Evolutionary conservation across 2,888 invertebrate species (phyloP).

Genomic region (Blastobasis lacticolella): DNA sequence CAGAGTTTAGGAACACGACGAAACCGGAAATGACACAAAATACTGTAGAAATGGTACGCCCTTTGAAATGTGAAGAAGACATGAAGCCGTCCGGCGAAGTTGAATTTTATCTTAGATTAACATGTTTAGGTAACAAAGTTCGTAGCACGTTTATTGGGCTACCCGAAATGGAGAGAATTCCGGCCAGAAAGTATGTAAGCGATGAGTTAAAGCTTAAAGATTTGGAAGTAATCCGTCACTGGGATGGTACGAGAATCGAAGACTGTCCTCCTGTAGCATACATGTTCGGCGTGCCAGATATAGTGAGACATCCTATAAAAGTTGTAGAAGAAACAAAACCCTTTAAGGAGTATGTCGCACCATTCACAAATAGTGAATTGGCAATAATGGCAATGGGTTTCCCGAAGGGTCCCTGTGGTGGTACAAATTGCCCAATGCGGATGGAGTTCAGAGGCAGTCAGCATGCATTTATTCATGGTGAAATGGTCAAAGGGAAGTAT

Average conservation of each 20-base stretch:
- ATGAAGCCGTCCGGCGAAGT: slow-evolving; percentile 59
- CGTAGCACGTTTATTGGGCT: slow-evolving; percentile 52
- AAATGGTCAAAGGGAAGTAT: slow-evolving; percentile 53
- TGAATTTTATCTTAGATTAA: slow-evolving; percentile 49
- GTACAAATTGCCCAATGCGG: slow-evolving; percentile 60
- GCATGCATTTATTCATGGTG: slow-evolving; percentile 60
- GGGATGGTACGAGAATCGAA: slow-evolving; percentile 61
- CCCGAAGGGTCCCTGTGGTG: slow-evolving; percentile 66
- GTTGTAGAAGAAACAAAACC: slow-evolving; percentile 38
- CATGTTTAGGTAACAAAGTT: slow-evolving; percentile 56
- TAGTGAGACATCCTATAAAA: slow-evolving; percentile 47
- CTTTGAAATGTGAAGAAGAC: slow-evolving; percentile 60
- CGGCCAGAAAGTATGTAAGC: slow-evolving; percentile 54
- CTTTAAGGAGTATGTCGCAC: slow-evolving; percentile 57
- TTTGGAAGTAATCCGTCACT: slow-evolving; percentile 60
- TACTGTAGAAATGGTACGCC: slow-evolving; percentile 47
- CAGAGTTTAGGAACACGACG: slow-evolving; percentile 48
- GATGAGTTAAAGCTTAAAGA: slow-evolving; percentile 61
- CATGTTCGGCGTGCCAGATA: slow-evolving; percentile 61
- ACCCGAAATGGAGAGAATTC: slow-evolving; percentile 64
- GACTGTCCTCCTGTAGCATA: slow-evolving; percentile 56
- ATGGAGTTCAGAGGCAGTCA: slow-evolving; percentile 64
- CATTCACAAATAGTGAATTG: slow-evolving; percentile 52
- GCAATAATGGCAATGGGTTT: slow-evolving; percentile 66
- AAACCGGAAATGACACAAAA: slow-evolving; percentile 54